Conservation (phyloP, 2,888 invertebrate species). For the Aphidoletes aphidimyza region DNA sequence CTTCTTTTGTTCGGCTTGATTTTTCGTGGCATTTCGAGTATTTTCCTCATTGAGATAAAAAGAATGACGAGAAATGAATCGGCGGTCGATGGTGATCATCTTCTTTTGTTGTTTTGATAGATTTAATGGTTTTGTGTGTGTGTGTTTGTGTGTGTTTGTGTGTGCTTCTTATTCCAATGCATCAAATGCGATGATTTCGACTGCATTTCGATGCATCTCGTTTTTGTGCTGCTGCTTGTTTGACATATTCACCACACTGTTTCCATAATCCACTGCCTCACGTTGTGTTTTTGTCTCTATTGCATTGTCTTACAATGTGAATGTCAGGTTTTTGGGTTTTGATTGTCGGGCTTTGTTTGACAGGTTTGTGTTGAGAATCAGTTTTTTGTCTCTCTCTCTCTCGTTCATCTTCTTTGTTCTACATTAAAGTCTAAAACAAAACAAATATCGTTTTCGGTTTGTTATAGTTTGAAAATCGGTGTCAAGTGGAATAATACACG, state of each 20-base stretch:
- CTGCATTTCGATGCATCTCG: not conserved
- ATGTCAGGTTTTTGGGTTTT: slow-evolving; percentile 8
- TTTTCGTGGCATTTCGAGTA: slow-evolving; percentile 24
- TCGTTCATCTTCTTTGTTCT: no score
- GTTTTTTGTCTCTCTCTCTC: not conserved
- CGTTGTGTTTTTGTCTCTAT: not conserved
- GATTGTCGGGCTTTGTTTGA: slow-evolving; percentile 11
- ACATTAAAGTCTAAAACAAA: not conserved
- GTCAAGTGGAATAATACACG: slow-evolving; percentile 42
- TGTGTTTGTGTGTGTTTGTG: not conserved
- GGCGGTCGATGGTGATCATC: slow-evolving; percentile 16
- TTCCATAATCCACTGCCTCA: not conserved
- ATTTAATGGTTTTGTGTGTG: not conserved
- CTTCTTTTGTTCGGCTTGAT: not conserved
- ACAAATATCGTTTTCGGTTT: not conserved
- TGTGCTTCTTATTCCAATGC: not conserved
- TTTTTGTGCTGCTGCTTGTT: not conserved
- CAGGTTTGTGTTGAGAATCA: not conserved
- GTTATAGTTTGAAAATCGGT: not conserved
- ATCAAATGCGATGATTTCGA: not conserved
- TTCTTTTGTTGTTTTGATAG: slow-evolving; percentile 32
- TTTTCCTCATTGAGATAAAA: not conserved
- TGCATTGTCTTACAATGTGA: not conserved
- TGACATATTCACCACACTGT: slow-evolving; percentile 19
- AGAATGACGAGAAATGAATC: not conserved